A percentile compares a stretch with the other conserved stretches of the same genome.
These are phyloP conservation scores for Cantharis lateralis DNA, from an alignment of 2,888 invertebrate species.

Conservation along the genomic window DNA sequence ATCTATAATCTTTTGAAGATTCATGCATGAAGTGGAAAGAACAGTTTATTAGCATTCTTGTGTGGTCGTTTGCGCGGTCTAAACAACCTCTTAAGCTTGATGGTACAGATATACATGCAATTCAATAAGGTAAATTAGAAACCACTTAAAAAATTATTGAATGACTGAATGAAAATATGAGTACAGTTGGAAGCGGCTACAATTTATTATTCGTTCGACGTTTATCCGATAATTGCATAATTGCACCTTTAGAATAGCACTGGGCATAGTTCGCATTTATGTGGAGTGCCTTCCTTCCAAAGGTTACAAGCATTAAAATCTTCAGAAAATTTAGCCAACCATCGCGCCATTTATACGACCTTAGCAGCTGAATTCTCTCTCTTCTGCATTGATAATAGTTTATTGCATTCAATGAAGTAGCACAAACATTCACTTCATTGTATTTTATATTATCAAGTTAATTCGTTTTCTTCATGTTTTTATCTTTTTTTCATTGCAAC, in stretches of 20 bases:
- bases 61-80: neutral
- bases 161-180: neutral
- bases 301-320: neutral
- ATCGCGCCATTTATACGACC: neutral
- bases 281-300: neutral
- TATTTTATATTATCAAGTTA: slow-evolving; percentile 19
- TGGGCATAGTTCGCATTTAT: too few relatives aligned
- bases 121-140: neutral
- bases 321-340: neutral
- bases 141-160: neutral
- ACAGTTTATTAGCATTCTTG: slow-evolving; percentile 1
- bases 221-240: neutral
- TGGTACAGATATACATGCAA: neutral
- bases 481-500: neutral
- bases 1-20: slow-evolving; percentile 1
- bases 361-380: slow-evolving; percentile 10
- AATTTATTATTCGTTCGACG: neutral
- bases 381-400: slow-evolving; percentile 18
- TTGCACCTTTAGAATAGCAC: neutral
- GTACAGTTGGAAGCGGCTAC: neutral
- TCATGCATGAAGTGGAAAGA: neutral
- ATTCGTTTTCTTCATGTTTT: slow-evolving; percentile 8
- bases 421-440: slow-evolving; percentile 23
- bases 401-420: slow-evolving; percentile 19
- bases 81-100: neutral